A percentile compares a stretch with the other conserved stretches of the same genome.
Evolutionary conservation across 2,797 vertebrate genomes (phyloP).

Genomic region (Onychomys arenicola): DNA sequence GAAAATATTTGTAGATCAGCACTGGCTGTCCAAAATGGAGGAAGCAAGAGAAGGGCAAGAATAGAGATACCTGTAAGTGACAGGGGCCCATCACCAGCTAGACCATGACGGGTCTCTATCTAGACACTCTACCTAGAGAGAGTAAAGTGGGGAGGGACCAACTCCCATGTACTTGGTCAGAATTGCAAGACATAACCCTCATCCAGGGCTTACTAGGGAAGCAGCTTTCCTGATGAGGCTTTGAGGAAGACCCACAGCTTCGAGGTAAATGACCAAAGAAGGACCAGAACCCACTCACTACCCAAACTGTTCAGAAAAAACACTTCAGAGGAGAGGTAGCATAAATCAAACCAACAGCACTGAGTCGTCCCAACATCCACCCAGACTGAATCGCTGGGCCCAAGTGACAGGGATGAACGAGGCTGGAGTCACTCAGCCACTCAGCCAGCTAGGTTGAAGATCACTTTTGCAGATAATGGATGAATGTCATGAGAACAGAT

Average conservation of each 20-base stretch:
- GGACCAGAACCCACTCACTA: neutral
- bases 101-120: neutral
- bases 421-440: conserved; percentile 51
- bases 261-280: conserved; percentile 7
- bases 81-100: neutral
- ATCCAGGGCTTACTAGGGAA: neutral
- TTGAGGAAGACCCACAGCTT: neutral
- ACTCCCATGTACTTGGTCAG: neutral
- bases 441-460: neutral
- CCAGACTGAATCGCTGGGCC: neutral
- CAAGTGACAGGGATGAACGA: neutral
- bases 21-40: neutral
- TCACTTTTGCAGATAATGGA: conserved; percentile 24
- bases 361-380: neutral
- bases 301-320: neutral
- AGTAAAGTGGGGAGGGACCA: too few species aligned
- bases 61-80: neutral
- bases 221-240: neutral
- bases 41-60: neutral
- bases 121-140: neutral
- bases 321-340: neutral
- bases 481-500: conserved; percentile 16
- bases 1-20: neutral
- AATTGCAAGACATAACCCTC: neutral
- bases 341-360: neutral